These are phyloP conservation scores for Formica aserva DNA, from an alignment of 2,888 invertebrate species.

Conservation along the genomic window DNA sequence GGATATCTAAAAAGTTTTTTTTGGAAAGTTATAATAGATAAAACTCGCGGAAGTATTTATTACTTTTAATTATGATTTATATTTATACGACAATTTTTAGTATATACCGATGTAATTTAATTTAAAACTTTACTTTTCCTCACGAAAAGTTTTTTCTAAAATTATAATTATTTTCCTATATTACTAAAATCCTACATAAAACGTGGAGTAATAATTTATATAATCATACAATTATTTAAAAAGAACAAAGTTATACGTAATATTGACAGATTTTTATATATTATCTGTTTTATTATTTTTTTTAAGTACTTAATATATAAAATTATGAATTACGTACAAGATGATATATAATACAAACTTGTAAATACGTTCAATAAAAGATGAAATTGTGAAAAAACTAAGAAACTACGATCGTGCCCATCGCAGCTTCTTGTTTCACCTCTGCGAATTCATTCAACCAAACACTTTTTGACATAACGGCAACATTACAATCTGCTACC, in stretches of 20 bases:
- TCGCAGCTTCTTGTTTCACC: conserved; percentile 44
- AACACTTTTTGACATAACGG: conserved; percentile 35
- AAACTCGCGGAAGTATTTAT: background rate
- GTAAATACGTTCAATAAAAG: background rate
- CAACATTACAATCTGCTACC: conserved; percentile 45
- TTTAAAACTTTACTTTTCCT: background rate
- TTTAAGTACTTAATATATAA: background rate
- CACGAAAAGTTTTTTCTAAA: conserved; percentile 2
- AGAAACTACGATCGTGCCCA: conserved; percentile 30
- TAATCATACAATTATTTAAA: background rate
- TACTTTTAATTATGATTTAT: background rate
- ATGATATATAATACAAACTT: background rate
- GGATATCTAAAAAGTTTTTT: background rate
- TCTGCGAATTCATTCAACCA: conserved; percentile 39
- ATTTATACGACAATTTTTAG: background rate
- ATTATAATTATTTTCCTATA: background rate
- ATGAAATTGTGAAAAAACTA: background rate
- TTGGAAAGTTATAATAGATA: background rate
- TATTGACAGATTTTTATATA: background rate
- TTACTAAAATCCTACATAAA: background rate
- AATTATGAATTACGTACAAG: background rate
- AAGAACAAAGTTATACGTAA: background rate
- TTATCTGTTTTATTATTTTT: background rate
- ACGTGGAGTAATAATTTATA: background rate
- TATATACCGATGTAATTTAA: background rate